Conservation (phyloP, 2,888 invertebrate genomes). For the Tryphoninae sp. region DNA sequence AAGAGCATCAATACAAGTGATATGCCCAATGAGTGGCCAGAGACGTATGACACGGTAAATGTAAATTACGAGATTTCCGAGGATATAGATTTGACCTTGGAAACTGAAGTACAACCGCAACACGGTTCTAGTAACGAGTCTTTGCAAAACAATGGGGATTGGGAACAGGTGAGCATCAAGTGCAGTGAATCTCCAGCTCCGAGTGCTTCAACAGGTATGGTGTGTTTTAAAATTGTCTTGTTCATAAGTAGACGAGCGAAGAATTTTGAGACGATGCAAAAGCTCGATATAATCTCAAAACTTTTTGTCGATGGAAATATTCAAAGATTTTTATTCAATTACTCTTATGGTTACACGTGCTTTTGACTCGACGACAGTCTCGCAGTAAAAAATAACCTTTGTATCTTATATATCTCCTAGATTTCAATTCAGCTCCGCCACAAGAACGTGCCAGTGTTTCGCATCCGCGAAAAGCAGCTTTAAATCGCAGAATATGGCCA, state of each 20-base stretch:
- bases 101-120: conserved; percentile 45
- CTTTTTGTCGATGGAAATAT: no score
- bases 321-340: no score
- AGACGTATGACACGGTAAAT: conserved; percentile 44
- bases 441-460: conserved; percentile 54
- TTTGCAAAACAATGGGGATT: conserved; percentile 35
- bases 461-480: conserved; percentile 40
- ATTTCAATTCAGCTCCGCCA: conserved; percentile 18
- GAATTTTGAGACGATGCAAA: no score
- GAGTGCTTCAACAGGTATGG: conserved; percentile 42
- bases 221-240: not conserved
- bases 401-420: not conserved
- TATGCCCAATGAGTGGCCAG: conserved; percentile 48
- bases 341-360: no score
- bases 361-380: no score
- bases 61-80: conserved; percentile 49
- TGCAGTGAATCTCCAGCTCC: conserved; percentile 42
- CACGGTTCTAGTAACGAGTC: conserved; percentile 31
- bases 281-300: no score
- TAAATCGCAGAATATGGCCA: conserved; percentile 68
- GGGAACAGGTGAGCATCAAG: conserved; percentile 51
- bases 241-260: no score
- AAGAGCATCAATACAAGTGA: conserved; percentile 34
- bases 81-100: conserved; percentile 54
- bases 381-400: no score